A percentile compares a stretch with the other conserved stretches of the same genome.
Conservation (phyloP, 2,113 vertebrate genomes). For the Oryzias melastigma region DNA sequence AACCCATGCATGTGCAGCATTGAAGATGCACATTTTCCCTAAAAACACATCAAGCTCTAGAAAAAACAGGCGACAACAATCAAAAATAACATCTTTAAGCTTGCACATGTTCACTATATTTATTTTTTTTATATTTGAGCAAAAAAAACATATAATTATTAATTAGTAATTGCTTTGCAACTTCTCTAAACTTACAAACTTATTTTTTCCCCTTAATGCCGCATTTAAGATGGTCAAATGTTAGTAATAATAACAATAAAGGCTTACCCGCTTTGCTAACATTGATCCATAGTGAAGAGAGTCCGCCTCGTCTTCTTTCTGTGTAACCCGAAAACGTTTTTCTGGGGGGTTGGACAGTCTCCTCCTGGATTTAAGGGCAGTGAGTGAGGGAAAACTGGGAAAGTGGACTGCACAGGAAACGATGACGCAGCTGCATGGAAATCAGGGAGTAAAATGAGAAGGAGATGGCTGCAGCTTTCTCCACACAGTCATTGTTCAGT, state of each 20-base stretch:
- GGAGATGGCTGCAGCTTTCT: slow-evolving; percentile 24
- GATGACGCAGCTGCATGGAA: slow-evolving; percentile 70
- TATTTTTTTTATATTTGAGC: not conserved
- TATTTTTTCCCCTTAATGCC: not conserved
- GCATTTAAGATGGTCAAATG: not conserved
- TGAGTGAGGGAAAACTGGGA: slow-evolving; percentile 33
- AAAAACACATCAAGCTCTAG: slow-evolving; percentile 9
- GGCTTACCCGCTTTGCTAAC: slow-evolving; percentile 45
- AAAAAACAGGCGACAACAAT: slow-evolving; percentile 12
- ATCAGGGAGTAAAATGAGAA: slow-evolving; percentile 39
- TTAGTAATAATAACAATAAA: not conserved
- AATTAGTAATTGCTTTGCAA: slow-evolving; percentile 11
- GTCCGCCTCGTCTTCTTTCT: slow-evolving; percentile 39
- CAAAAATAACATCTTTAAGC: slow-evolving; percentile 9
- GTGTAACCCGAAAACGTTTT: slow-evolving; percentile 50
- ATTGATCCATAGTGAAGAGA: slow-evolving; percentile 60
- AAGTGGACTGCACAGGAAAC: slow-evolving; percentile 71
- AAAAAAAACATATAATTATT: slow-evolving; percentile 21
- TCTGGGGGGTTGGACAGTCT: slow-evolving; percentile 53
- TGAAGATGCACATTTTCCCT: not conserved
- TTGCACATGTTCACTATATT: not conserved
- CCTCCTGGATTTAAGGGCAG: slow-evolving; percentile 48
- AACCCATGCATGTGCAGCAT: slow-evolving; percentile 7
- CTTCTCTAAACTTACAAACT: slow-evolving; percentile 3
- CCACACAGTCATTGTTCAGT: not conserved